Percentiles rank a stretch among this genome's conserved stretches.
Evolutionary conservation across 2,888 invertebrate species (phyloP).

Genomic region (Microplitis manilae): DNA sequence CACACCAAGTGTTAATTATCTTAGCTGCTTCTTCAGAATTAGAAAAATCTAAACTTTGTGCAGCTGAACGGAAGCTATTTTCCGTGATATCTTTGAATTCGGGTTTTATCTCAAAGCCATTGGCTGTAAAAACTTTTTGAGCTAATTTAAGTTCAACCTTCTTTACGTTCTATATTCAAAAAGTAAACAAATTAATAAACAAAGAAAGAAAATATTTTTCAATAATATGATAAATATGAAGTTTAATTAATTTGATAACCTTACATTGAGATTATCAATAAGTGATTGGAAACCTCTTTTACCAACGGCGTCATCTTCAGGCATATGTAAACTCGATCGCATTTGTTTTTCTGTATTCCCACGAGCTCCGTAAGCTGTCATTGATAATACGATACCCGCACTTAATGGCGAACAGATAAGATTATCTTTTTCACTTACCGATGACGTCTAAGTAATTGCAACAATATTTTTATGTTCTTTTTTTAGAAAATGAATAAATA

Average conservation of each 20-base stretch:
- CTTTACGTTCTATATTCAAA: slow-evolving; percentile 63
- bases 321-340: slow-evolving; percentile 55
- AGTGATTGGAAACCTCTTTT: slow-evolving; percentile 56
- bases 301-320: slow-evolving; percentile 49
- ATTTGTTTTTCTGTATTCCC: slow-evolving; percentile 60
- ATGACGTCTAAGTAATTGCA: not conserved
- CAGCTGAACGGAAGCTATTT: slow-evolving; percentile 78
- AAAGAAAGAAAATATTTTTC: not conserved
- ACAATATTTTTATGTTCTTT: too few relatives aligned
- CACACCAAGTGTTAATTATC: slow-evolving; percentile 86
- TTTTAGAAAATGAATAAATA: too few relatives aligned
- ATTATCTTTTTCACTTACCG: not conserved
- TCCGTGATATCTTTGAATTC: slow-evolving; percentile 75
- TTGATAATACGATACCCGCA: slow-evolving; percentile 62
- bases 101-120: slow-evolving; percentile 71
- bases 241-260: not conserved
- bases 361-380: slow-evolving; percentile 62
- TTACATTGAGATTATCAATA: slow-evolving; percentile 57
- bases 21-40: slow-evolving; percentile 69
- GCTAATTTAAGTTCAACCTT: slow-evolving; percentile 79
- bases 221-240: not conserved
- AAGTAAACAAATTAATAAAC: slow-evolving; percentile 3
- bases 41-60: slow-evolving; percentile 78
- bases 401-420: slow-evolving; percentile 28
- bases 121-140: slow-evolving; percentile 81